Evolutionary conservation across 2,797 vertebrate genomes (phyloP), one percentile per base, ranked within the genome.

Genomic region (Melanotaenia pygmaea): DNA sequence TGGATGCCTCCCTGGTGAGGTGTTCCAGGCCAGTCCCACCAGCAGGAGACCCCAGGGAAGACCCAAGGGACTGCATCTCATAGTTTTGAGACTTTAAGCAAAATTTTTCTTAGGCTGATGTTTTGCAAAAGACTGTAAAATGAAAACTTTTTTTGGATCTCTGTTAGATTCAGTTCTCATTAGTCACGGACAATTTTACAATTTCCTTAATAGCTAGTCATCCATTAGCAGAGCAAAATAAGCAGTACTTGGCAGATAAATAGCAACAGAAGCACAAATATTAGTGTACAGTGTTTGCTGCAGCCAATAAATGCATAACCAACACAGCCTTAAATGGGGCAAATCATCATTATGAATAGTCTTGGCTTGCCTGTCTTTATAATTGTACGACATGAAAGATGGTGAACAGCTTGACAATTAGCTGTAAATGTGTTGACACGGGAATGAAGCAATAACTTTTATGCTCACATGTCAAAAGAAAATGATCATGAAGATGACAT

Each of bases 401-500:
- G 59, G 45, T 51, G 60, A 76, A 67, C 78, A 82, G 78, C 80
- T 77, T 68, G 71, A 76, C 24, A 54, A 54, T 54, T 54, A 56
- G 53, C 76, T 24, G 30, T 20, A 12, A 78, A 83, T 62, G 63
- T 43, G 45, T 69, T 73, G 66, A 82, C 68, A 67, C 60, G 2
- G 16, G 53, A 35, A 62, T 7, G 28, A 24, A 7, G 5, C 34
- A 60, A 56, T n/a, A 51, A 13, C 59, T 66, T 76, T 73, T 58
- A 56, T 43, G 54, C 64, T 59, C 30, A 3, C 14, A 43, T 66
- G 74, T 83, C 82, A 76, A 81, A 37, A 67, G 67, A 66, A 85
- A 80, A 72, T 24, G 9, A 74, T 77, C 67, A 65, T 82, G 76
- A 80, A 64, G 13, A 16, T 68, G 72, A 84, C 74, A 81, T 80